Conservation (phyloP, 2,888 invertebrate species). For the Ormia ochracea region DNA sequence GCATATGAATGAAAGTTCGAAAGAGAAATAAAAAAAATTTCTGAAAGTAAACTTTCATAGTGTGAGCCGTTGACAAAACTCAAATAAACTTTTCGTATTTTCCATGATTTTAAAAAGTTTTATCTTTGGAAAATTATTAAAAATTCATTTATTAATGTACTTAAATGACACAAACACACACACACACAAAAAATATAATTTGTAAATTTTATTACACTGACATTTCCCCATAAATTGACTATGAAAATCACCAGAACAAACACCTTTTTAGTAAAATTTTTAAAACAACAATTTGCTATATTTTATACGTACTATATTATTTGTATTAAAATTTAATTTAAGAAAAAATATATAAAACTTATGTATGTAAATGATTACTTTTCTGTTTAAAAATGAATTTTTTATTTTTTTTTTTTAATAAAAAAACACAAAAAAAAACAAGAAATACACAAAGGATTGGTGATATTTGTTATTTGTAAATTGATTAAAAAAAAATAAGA, state of each 20-base stretch:
- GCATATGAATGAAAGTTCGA: too few species aligned
- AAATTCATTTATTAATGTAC: slow-evolving; percentile 42
- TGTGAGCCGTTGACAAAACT: too few species aligned
- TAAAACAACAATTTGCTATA: slow-evolving; percentile 56
- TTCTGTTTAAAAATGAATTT: slow-evolving; percentile 30
- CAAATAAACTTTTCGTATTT: too few species aligned
- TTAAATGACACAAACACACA: slow-evolving; percentile 12
- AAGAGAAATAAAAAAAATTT: too few species aligned
- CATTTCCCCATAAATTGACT: background rate
- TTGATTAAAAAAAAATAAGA: slow-evolving; percentile 48
- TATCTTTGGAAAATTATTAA: background rate
- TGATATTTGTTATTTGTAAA: slow-evolving; percentile 64
- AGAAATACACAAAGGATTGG: slow-evolving; percentile 57
- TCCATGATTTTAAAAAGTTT: background rate
- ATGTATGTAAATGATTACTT: slow-evolving; percentile 55
- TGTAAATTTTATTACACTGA: background rate
- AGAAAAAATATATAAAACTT: slow-evolving; percentile 39
- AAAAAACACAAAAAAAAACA: slow-evolving; percentile 53
- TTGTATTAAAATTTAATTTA: slow-evolving; percentile 36
- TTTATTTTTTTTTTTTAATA: slow-evolving; percentile 44
- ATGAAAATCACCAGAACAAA: background rate
- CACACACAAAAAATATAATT: background rate
- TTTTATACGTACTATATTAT: slow-evolving; percentile 55
- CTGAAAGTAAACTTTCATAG: too few species aligned
- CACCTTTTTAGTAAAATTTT: slow-evolving; percentile 43